phyloP scores from a whole-genome alignment of 1,140 invertebrate species.

The Rhyacophila brunnea region DNA sequence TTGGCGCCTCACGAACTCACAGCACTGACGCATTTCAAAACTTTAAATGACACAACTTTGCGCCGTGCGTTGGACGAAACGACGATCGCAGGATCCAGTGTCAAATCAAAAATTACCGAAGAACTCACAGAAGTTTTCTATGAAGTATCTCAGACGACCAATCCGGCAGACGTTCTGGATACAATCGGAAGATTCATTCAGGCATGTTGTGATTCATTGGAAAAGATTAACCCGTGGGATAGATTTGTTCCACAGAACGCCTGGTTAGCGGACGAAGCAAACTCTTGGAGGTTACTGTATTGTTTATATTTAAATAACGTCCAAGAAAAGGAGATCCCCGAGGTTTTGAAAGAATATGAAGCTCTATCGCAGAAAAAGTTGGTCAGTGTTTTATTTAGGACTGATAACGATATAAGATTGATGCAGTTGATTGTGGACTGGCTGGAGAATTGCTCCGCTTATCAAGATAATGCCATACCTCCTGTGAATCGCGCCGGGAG shows the following conservation, averaged over 20 bases:
- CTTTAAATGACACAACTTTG: constrained; percentile 48
- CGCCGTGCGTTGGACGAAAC: constrained; percentile 48
- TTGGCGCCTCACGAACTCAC: constrained; percentile 4
- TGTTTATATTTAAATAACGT: constrained; percentile 77
- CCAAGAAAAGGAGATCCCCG: constrained; percentile 53
- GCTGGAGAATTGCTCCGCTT: constrained; percentile 81
- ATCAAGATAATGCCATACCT: constrained; percentile 64
- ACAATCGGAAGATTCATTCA: constrained; percentile 49
- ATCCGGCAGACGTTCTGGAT: constrained; percentile 44
- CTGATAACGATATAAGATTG: constrained; percentile 68
- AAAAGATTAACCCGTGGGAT: constrained; percentile 49
- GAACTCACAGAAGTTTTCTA: constrained; percentile 46
- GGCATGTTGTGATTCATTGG: constrained; percentile 49
- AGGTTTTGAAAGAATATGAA: constrained; percentile 47
- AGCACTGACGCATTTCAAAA: constrained; percentile 39
- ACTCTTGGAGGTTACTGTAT: constrained; percentile 82
- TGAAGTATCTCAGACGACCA: constrained; percentile 50
- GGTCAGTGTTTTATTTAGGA: constrained; percentile 47
- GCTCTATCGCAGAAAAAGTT: constrained; percentile 48
- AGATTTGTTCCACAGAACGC: constrained; percentile 57
- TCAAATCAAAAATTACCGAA: constrained; percentile 33
- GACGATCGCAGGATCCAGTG: constrained; percentile 41
- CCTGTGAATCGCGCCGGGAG: constrained; percentile 68
- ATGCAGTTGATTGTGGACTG: constrained; percentile 88
- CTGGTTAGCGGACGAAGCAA: constrained; percentile 77